Evolutionary conservation across 2,797 vertebrate species (phyloP), one percentile per base, ranked within the genome.

Genomic region (Odontamblyopus rebecca): DNA sequence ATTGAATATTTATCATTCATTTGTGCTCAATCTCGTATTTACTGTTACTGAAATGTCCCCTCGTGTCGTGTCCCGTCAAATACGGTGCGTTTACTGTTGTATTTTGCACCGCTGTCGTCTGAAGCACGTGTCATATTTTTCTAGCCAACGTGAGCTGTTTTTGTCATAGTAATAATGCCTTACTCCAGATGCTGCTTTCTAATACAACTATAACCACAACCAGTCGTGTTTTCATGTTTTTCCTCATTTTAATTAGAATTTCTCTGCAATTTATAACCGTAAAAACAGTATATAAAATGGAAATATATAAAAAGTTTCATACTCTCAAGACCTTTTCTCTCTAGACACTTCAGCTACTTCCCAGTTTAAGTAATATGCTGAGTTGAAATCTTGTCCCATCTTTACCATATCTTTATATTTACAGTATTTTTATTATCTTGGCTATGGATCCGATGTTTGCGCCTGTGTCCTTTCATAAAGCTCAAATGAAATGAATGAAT

Each of bases 151-250:
- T 70, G 53, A 69, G 67, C 27, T 72, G 73, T 82, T 88, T 86
- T 87, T 83, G 50, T 71, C 70, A 19, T 38, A 44, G 60, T 48
- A 66, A 50, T 70, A 38, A 69, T 78, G 75, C 77, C 77, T 85
- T 75, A 80, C 65, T 83, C 71, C 78, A 61, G 80, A 72, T 60
- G 62, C 71, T 76, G 76, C 67, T 75, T 48, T 48, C 12, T 73
- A 67, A 68, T 54, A 61, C 23, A 66, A 51, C 50, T 51, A 29
- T 11, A 19, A 2, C 4, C 27, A 1, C 2, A 63, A 64, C 64
- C 51, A 41, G 3, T 15, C 5, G 9, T 6, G 19, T 59, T 38
- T 18, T 12, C 23, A 62, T 54, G 54, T 56, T 12, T 44, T 23
- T 23, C 11, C 44, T 48, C n/a, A 26, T 27, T 57, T 27, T 0